Evolutionary conservation across 92 coral and sea anemone species (phyloP), one percentile per base, ranked within the genome.

Genomic region (Palythoa heliodiscus): DNA sequence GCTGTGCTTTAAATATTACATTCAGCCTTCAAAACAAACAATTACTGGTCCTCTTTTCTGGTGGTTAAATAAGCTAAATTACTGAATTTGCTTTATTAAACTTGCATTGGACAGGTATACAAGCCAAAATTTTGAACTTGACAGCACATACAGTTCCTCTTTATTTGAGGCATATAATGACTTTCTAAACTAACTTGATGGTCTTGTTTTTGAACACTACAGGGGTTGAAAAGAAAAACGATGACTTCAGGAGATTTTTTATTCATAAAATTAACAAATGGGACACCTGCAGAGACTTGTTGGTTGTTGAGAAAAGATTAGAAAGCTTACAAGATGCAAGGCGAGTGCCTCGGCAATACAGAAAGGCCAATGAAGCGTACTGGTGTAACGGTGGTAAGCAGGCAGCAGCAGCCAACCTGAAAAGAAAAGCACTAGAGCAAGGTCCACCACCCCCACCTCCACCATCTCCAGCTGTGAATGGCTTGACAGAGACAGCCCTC

Each of bases 191-290:
- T 58, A 58, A 58, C n/a, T 58, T 58, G 19, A 58, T 15, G 17
- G 5, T 15, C 64, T 58, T 58, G 58, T 53, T 53, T 53, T 53
- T 53, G 2, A 3, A 58, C 4, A 9, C 64, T 58, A 15, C 64
- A 58, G 64, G 64, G 17, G 64, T 58, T 58, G 64, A 58, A 58
- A 58, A 58, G 64, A 58, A 58, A 58, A 58, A 58, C n/a, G 64
- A 58, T 58, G 64, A 58, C 17, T 58, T 3, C n/a, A 11, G 64
- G 17, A 58, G 64, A 0, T 58, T 58, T 11, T 58, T 58, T 20
- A 11, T 55, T 5, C 63, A 55, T 55, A 55, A 55, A 55, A 55
- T 58, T 20, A 58, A 11, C 17, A 58, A 58, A 58, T 58, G 64
- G 23, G 64, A 58, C 64, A 58, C 64, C 64, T 58, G 64, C 64